Percentiles rank a stretch among this genome's conserved stretches.
Conservation (phyloP, 2,797 vertebrate species). For the Anguilla megastoma region DNA sequence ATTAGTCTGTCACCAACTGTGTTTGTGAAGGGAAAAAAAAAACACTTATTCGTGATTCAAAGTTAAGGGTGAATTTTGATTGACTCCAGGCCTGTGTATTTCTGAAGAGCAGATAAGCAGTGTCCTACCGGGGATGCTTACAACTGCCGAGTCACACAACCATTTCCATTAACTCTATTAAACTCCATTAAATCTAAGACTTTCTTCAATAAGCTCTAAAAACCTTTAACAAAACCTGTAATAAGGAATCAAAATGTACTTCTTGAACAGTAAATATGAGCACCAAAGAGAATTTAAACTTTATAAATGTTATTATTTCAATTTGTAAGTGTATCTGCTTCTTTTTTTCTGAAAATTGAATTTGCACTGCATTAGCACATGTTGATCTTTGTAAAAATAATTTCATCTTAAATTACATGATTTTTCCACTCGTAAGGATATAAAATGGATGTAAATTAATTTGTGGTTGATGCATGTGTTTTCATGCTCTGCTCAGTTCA, state of each 20-base stretch:
- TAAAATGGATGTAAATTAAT: constrained; percentile 5
- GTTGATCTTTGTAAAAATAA: not conserved
- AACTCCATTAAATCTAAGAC: not conserved
- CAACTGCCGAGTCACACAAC: not conserved
- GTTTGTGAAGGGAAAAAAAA: too few relatives aligned
- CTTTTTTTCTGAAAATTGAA: not conserved
- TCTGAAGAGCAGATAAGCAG: not conserved
- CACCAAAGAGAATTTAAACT: not conserved
- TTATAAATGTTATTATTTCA: not conserved
- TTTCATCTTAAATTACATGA: too few relatives aligned
- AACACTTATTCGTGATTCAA: not conserved
- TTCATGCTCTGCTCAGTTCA: constrained; percentile 14
- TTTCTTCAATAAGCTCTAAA: not conserved
- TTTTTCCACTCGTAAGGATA: not conserved
- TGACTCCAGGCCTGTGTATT: not conserved
- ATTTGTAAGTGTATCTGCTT: not conserved
- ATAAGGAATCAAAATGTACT: not conserved
- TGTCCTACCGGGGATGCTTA: not conserved
- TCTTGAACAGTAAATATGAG: not conserved
- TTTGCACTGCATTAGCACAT: not conserved
- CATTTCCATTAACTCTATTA: not conserved
- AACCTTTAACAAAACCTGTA: not conserved
- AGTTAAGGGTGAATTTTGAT: not conserved
- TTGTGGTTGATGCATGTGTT: not conserved
- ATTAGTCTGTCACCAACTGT: too few relatives aligned